Base-by-base conservation (phyloP, 2,113 vertebrate species). In the Myiagra hebetior region DNA sequence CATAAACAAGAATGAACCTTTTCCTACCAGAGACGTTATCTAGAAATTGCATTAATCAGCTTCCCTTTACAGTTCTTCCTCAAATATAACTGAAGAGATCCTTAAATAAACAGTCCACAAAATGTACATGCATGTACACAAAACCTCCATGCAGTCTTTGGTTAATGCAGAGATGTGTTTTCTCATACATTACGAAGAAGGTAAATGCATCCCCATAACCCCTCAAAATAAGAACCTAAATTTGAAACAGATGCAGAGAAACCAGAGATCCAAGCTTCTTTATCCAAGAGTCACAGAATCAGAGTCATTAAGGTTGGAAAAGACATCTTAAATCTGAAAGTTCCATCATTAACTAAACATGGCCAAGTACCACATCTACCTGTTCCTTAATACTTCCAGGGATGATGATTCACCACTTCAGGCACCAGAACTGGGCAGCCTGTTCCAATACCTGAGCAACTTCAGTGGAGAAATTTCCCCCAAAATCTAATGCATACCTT, bases 141-240 rank as follows among this genome's bases (percentile, higher is more conserved):
- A n/a, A 13, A 49, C 7, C 23, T 42, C 74, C 42, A 15, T 10
- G 16, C 52, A 46, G 16, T n/a, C 33, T 35, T 70, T 39, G 53
- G 50, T 14, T 21, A 75, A 47, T 79, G 33, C 31, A 35, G 28
- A 91, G 39, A 70, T 27, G 33, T 33, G 50, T 52, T 37, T 22
- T 56, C 35, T 47, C 0, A 0, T 14, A 55, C 12, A 10, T 6
- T 59, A 74, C 18, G 39, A 47, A 63, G 9, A 27, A 26, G 44
- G 33, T 37, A 72, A 68, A 47, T 6, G 4, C 7, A 70, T 7
- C 6, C 18, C 59, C 10, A 33, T 0, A 2, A 47, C 9, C 21
- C 21, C n/a, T 82, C 33, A 39, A 37, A 37, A 50, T 8, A 11
- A 13, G 12, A 85, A 30, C 11, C 37, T 60, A 6, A 2, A 16